Evolutionary conservation across 2,888 invertebrate species (phyloP).

Genomic region (Pycnomerus fuliginosus): DNA sequence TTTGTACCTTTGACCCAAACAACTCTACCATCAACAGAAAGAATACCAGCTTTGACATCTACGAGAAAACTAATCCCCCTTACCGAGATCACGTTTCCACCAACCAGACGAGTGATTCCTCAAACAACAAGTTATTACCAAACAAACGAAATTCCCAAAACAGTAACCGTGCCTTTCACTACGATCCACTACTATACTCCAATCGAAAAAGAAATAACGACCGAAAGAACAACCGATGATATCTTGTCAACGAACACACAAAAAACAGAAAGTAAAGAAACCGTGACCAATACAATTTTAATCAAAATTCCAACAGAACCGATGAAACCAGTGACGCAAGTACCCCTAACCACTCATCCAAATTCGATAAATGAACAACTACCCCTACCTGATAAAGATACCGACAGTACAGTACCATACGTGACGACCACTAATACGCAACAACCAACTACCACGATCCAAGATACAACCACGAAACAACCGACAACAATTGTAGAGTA

Average conservation of each 20-base stretch:
- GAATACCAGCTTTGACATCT: no score
- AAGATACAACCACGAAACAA: slow-evolving; percentile 1
- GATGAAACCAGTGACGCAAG: slow-evolving; percentile 26
- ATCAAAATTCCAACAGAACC: slow-evolving; percentile 20
- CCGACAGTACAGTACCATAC: slow-evolving; percentile 32
- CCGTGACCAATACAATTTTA: slow-evolving; percentile 6
- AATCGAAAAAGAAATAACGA: slow-evolving; percentile 18
- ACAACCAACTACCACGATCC: slow-evolving; percentile 2
- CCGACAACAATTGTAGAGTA: slow-evolving; percentile 4
- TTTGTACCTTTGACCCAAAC: no score
- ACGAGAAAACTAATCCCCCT: slow-evolving; percentile 6
- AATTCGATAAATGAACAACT: slow-evolving; percentile 48
- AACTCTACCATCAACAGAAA: no score
- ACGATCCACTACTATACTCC: slow-evolving; percentile 36
- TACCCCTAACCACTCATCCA: slow-evolving; percentile 9
- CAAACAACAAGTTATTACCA: no score
- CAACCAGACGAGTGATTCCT: slow-evolving; percentile 2
- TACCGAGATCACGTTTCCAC: neutral
- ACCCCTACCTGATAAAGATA: slow-evolving; percentile 42
- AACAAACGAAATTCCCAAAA: no score
- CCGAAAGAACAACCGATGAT: slow-evolving; percentile 10
- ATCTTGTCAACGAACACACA: no score
- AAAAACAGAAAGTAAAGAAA: no score
- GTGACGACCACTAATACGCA: slow-evolving; percentile 13
- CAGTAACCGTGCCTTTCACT: slow-evolving; percentile 19